These are phyloP conservation scores for Apis mellifera DNA, from an alignment of 1,140 invertebrate genomes.

Conservation along the genomic window DNA sequence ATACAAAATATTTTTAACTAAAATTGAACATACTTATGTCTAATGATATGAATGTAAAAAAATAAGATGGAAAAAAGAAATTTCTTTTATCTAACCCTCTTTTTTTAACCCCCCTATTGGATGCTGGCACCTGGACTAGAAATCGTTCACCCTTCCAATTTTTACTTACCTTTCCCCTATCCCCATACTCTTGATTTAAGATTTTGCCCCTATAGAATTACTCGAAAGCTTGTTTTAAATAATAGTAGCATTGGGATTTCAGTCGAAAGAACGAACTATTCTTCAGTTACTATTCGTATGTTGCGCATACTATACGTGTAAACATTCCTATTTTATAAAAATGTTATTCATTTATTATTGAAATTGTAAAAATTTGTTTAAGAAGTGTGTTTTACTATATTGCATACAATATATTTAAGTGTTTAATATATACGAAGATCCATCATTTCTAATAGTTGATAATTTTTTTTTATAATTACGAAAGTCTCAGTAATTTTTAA, in stretches of 20 bases:
- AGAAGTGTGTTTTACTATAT: too few species aligned
- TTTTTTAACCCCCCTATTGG: slow-evolving; percentile 70
- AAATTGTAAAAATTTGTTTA: background rate
- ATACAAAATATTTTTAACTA: too few species aligned
- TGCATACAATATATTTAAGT: too few species aligned
- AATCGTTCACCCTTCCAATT: slow-evolving; percentile 79
- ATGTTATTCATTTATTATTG: background rate
- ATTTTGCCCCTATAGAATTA: slow-evolving; percentile 72
- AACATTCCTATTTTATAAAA: background rate
- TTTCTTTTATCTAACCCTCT: slow-evolving; percentile 65
- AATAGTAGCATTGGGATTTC: slow-evolving; percentile 74
- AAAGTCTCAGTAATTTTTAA: background rate
- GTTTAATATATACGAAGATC: too few species aligned
- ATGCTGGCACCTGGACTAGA: slow-evolving; percentile 76
- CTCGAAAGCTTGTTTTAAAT: slow-evolving; percentile 81
- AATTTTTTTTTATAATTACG: too few species aligned
- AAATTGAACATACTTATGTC: too few species aligned
- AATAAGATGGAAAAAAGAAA: slow-evolving; percentile 57
- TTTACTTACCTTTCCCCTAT: slow-evolving; percentile 71
- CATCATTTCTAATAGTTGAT: too few species aligned
- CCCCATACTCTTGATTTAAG: slow-evolving; percentile 67
- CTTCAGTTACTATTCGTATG: slow-evolving; percentile 64
- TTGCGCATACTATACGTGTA: slow-evolving; percentile 10
- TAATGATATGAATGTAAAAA: slow-evolving; percentile 31
- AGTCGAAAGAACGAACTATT: slow-evolving; percentile 67